These are phyloP conservation scores for Rhingia campestris DNA, from an alignment of 2,888 invertebrate species.

Conservation along the genomic window DNA sequence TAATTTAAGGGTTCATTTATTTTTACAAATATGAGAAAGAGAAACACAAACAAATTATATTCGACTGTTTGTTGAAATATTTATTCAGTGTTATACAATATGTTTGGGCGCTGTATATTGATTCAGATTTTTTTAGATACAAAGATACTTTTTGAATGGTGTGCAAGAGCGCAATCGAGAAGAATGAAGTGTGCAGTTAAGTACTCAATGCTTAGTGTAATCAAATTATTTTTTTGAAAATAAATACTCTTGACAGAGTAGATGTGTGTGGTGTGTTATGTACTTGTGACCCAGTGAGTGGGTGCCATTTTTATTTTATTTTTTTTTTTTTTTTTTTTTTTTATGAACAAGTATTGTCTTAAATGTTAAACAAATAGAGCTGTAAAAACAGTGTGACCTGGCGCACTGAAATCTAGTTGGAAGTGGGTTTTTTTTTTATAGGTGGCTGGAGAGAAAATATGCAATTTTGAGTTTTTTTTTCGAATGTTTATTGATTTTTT, in stretches of 20 bases:
- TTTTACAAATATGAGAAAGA: slow-evolving; percentile 71
- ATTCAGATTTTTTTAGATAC: slow-evolving; percentile 4
- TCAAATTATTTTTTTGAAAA: slow-evolving; percentile 56
- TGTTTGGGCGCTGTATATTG: background rate
- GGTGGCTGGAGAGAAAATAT: too few relatives aligned
- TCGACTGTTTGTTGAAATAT: slow-evolving; percentile 70
- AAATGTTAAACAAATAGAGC: too few relatives aligned
- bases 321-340: background rate
- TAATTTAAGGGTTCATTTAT: slow-evolving; percentile 74
- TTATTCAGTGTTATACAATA: slow-evolving; percentile 65
- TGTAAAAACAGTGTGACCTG: too few relatives aligned
- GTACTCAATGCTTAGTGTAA: slow-evolving; percentile 50
- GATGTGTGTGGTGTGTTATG: slow-evolving; percentile 6
- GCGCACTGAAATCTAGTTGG: too few relatives aligned
- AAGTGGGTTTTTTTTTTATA: too few relatives aligned
- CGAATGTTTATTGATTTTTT: too few relatives aligned
- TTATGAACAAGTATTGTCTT: too few relatives aligned
- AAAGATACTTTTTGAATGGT: slow-evolving; percentile 25
- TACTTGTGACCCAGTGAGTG: slow-evolving; percentile 5
- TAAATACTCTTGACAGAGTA: slow-evolving; percentile 36
- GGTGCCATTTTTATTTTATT: slow-evolving; percentile 14
- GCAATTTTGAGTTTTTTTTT: too few relatives aligned
- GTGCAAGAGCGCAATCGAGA: slow-evolving; percentile 12
- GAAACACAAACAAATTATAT: slow-evolving; percentile 60
- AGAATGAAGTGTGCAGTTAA: slow-evolving; percentile 56